Evolutionary conservation across 2,797 vertebrate genomes (phyloP).

Genomic region (Botia kubotai): DNA sequence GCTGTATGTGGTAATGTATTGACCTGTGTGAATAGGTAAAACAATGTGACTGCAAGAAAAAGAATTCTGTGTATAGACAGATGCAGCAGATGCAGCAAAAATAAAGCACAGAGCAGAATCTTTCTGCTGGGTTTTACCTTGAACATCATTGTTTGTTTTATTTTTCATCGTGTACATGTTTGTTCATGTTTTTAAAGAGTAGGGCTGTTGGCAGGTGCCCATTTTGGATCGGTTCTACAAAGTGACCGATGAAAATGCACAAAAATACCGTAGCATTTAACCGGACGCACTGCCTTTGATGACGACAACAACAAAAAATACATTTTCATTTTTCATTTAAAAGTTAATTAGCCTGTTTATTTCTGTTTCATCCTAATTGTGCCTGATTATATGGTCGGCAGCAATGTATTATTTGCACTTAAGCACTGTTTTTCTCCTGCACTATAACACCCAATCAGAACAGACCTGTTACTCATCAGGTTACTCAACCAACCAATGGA

Average conservation of each 20-base stretch:
- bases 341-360: background rate
- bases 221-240: no score
- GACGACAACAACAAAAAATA: background rate
- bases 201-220: no score
- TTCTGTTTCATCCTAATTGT: background rate
- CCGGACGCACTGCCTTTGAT: no score
- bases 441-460: background rate
- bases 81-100: background rate
- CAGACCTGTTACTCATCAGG: background rate
- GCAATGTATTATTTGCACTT: background rate
- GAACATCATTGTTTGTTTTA: no score
- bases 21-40: constrained; percentile 18
- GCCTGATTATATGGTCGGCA: background rate
- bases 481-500: background rate
- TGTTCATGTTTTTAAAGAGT: no score
- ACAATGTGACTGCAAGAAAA: background rate
- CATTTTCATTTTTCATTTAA: background rate
- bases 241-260: no score
- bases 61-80: background rate
- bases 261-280: no score
- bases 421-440: background rate
- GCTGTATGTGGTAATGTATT: constrained; percentile 12
- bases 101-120: background rate
- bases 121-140: no score
- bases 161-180: no score